Conservation (phyloP, 2,113 vertebrate species). For the Oncorhynchus nerka region DNA sequence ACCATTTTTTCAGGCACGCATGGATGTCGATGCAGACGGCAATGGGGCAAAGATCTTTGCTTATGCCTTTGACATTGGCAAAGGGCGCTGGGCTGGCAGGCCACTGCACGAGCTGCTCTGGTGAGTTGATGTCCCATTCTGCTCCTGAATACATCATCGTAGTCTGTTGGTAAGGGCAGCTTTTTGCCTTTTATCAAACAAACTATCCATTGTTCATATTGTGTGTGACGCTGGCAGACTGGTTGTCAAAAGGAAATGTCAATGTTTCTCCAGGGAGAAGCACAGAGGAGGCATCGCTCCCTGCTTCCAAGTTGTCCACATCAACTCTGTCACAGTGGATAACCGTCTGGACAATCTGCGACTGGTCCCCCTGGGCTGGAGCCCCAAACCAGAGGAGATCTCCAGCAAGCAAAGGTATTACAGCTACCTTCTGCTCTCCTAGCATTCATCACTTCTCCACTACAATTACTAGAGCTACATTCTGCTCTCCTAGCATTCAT, state of each 20-base stretch:
- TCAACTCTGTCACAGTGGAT: slow-evolving; percentile 95
- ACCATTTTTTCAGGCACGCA: slow-evolving; percentile 80
- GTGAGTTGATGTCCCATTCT: slow-evolving; percentile 70
- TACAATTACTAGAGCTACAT: no score
- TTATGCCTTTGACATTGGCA: slow-evolving; percentile 94
- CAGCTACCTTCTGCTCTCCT: background rate
- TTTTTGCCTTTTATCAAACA: background rate
- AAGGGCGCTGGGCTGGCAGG: slow-evolving; percentile 90
- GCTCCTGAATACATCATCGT: background rate
- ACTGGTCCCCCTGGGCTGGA: slow-evolving; percentile 90
- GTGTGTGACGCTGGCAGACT: background rate
- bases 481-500: no score
- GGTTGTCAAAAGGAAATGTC: background rate
- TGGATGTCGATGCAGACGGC: slow-evolving; percentile 98
- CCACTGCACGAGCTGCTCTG: slow-evolving; percentile 94
- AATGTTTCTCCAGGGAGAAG: slow-evolving; percentile 82
- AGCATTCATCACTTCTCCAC: no score
- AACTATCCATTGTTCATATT: background rate
- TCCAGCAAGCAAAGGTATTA: slow-evolving; percentile 96
- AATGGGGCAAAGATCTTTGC: slow-evolving; percentile 98
- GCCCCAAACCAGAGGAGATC: slow-evolving; percentile 89
- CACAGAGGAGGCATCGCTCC: slow-evolving; percentile 94
- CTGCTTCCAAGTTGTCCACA: slow-evolving; percentile 94
- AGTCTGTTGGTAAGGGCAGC: background rate
- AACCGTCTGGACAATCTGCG: slow-evolving; percentile 95